These are phyloP conservation scores for Hemitrygon akajei DNA, from an alignment of 2,797 vertebrate species.

Conservation along the genomic window DNA sequence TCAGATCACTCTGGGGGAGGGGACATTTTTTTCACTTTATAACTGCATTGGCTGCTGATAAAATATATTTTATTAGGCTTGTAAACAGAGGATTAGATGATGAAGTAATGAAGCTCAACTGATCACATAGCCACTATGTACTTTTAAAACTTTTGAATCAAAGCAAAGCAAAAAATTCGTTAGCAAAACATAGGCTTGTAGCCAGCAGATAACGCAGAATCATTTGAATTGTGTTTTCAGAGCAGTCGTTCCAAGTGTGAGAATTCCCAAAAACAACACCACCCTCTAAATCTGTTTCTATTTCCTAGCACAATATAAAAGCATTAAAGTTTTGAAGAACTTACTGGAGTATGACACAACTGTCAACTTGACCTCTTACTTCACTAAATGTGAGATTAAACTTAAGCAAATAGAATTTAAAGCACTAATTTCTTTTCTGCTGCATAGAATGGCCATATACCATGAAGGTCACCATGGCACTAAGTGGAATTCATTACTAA, in stretches of 20 bases:
- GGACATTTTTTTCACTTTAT: conserved; percentile 8
- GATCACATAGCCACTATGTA: conserved; percentile 5
- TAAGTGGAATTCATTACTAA: background rate
- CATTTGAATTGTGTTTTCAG: conserved; percentile 4
- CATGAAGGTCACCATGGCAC: background rate
- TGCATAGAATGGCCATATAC: background rate
- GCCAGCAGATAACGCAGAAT: conserved; percentile 15
- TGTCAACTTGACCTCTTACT: background rate
- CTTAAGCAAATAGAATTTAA: background rate
- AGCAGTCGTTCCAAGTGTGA: background rate
- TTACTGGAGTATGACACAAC: background rate
- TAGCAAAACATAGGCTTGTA: background rate
- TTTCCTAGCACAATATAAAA: background rate
- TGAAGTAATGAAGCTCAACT: conserved; percentile 5
- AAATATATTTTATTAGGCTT: conserved; percentile 23
- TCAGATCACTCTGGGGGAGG: background rate
- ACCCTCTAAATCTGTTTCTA: background rate
- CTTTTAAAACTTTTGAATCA: conserved; percentile 23
- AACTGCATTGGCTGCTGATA: background rate
- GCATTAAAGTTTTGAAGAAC: background rate
- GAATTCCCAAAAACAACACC: background rate
- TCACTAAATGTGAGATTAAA: background rate
- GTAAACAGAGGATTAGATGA: conserved; percentile 23
- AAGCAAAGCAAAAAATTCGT: conserved; percentile 26
- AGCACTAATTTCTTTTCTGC: background rate